Conservation (phyloP, 2,113 vertebrate genomes). For the Chionodraco myersi region DNA sequence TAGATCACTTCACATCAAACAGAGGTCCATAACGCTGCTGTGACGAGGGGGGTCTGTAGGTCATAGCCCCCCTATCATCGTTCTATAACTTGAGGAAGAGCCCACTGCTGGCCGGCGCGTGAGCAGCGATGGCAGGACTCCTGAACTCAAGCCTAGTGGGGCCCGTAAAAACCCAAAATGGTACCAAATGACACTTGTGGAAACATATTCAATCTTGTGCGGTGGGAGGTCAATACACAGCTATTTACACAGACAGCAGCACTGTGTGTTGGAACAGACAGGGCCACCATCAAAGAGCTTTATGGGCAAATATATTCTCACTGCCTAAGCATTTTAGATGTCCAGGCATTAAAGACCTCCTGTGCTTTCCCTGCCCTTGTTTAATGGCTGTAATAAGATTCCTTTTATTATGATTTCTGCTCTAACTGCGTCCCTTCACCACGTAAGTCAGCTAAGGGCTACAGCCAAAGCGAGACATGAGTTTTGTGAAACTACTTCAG, state of each 20-base stretch:
- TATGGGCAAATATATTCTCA: constrained; percentile 80
- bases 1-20: constrained; percentile 79
- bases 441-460: constrained; percentile 21
- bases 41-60: constrained; percentile 52
- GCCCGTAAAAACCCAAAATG: constrained; percentile 65
- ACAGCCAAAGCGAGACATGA: constrained; percentile 22
- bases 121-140: constrained; percentile 61
- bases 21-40: constrained; percentile 51
- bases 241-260: constrained; percentile 79
- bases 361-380: constrained; percentile 72
- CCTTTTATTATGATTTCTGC: constrained; percentile 75
- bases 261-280: constrained; percentile 59
- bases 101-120: constrained; percentile 36
- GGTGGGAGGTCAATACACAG: constrained; percentile 68
- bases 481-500: constrained; percentile 31
- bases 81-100: constrained; percentile 57
- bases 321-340: constrained; percentile 73
- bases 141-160: constrained; percentile 54
- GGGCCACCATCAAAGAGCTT: constrained; percentile 83
- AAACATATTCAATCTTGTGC: constrained; percentile 78
- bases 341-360: constrained; percentile 60
- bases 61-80: constrained; percentile 37
- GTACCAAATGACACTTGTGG: constrained; percentile 75
- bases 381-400: constrained; percentile 79
- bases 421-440: constrained; percentile 41